phyloP scores from a whole-genome alignment of 2,888 invertebrate species.

The Antheraea yamamai region DNA sequence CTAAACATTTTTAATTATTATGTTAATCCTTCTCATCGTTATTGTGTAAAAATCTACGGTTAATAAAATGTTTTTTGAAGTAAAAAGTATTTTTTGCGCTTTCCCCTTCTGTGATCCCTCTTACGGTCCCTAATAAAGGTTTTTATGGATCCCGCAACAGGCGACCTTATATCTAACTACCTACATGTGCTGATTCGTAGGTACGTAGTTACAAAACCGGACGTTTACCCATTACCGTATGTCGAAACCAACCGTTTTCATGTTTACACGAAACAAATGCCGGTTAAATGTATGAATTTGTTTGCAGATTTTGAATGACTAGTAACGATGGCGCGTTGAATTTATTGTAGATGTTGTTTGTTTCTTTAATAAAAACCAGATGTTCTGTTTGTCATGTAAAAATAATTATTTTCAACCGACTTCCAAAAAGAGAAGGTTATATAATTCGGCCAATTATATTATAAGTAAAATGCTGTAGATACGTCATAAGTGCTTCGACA shows the following conservation, averaged over 20 bases:
- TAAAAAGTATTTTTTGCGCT: constrained; percentile 40
- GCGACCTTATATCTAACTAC: constrained; percentile 34
- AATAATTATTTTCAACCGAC: no score
- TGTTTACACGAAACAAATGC: constrained; percentile 42
- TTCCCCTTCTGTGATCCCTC: constrained; percentile 34
- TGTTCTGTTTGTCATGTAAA: background rate
- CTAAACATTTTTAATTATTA: background rate
- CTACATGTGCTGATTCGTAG: constrained; percentile 4
- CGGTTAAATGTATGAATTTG: constrained; percentile 17
- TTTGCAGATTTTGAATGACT: background rate
- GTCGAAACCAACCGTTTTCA: constrained; percentile 44
- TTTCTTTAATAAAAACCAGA: background rate
- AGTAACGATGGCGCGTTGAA: background rate
- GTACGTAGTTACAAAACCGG: constrained; percentile 28
- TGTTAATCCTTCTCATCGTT: constrained; percentile 27
- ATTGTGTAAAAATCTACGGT: constrained; percentile 18
- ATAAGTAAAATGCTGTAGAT: no score
- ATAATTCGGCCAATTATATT: no score
- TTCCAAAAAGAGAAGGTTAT: no score
- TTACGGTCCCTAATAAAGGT: constrained; percentile 48
- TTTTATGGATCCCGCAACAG: constrained; percentile 51
- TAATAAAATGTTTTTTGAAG: constrained; percentile 29
- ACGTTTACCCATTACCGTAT: constrained; percentile 46
- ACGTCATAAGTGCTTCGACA: no score
- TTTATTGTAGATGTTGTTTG: background rate